Conservation (phyloP, 2,113 vertebrate species). For the Xiphophorus maculatus region DNA sequence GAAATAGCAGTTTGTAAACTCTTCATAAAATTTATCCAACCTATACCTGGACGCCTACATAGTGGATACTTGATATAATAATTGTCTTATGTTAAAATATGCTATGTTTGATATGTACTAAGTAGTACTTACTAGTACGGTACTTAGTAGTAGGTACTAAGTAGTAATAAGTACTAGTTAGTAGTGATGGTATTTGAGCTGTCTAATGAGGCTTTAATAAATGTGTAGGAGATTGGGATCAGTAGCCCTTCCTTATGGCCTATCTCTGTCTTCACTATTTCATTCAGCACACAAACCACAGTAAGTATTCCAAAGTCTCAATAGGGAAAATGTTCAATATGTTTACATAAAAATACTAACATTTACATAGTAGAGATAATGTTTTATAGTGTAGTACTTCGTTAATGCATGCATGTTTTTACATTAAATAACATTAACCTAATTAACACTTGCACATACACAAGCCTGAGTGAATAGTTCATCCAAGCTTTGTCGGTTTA, state of each 20-base stretch:
- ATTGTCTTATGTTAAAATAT: not conserved
- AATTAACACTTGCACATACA: constrained; percentile 45
- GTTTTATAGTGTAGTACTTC: constrained; percentile 17
- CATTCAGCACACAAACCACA: constrained; percentile 43
- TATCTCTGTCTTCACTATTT: constrained; percentile 23
- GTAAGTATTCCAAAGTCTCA: constrained; percentile 46
- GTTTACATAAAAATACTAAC: constrained; percentile 50
- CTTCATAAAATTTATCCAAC: not conserved
- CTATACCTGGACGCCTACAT: not conserved
- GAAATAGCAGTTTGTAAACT: not conserved
- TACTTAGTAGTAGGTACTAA: not conserved
- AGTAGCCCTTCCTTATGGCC: constrained; percentile 7
- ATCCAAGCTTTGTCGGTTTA: constrained; percentile 24
- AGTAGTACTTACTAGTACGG: not conserved
- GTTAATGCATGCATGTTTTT: constrained; percentile 24
- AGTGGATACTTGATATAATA: not conserved
- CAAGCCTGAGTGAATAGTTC: constrained; percentile 22
- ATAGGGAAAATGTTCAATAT: constrained; percentile 30
- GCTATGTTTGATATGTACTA: not conserved
- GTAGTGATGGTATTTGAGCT: not conserved
- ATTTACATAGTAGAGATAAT: constrained; percentile 55
- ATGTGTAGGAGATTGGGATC: constrained; percentile 3
- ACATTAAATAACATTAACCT: constrained; percentile 20
- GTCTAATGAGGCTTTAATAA: not conserved
- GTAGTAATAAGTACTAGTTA: not conserved